phyloP scores from a whole-genome alignment of 2,113 vertebrate species.

The Thermophis baileyi region DNA sequence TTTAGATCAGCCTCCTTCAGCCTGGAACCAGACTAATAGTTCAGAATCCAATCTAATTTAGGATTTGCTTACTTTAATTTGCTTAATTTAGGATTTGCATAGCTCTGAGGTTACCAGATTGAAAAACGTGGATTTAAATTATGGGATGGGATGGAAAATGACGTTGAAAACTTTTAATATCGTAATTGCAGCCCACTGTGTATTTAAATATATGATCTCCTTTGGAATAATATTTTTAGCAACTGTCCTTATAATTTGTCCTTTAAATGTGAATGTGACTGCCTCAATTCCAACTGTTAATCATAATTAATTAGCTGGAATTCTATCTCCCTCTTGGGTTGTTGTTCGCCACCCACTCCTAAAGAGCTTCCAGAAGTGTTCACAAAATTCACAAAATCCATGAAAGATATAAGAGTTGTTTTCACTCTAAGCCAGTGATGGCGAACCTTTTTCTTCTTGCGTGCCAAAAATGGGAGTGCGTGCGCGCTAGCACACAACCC shows the following conservation, averaged over 20 bases:
- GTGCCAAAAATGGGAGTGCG: no score
- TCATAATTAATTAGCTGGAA: not conserved
- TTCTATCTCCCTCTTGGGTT: not conserved
- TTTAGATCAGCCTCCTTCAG: not conserved
- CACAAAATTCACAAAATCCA: not conserved
- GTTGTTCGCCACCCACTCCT: not conserved
- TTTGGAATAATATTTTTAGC: not conserved
- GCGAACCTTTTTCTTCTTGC: no score
- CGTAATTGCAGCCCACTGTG: not conserved
- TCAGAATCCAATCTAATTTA: not conserved
- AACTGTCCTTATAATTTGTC: not conserved
- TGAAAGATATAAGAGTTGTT: not conserved
- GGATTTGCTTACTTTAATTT: not conserved
- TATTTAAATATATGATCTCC: not conserved
- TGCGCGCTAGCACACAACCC: no score
- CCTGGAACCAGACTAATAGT: not conserved
- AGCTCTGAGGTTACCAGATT: not conserved
- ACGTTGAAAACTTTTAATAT: not conserved
- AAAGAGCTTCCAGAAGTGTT: not conserved
- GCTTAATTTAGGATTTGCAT: not conserved
- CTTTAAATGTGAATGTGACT: not conserved
- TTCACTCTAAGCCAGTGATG: not conserved
- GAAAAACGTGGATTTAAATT: not conserved
- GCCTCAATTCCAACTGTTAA: not conserved
- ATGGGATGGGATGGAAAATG: not conserved